Evolutionary conservation across 2,797 vertebrate genomes (phyloP), one percentile per base, ranked within the genome.

Genomic region (Uromys caudimaculatus): DNA sequence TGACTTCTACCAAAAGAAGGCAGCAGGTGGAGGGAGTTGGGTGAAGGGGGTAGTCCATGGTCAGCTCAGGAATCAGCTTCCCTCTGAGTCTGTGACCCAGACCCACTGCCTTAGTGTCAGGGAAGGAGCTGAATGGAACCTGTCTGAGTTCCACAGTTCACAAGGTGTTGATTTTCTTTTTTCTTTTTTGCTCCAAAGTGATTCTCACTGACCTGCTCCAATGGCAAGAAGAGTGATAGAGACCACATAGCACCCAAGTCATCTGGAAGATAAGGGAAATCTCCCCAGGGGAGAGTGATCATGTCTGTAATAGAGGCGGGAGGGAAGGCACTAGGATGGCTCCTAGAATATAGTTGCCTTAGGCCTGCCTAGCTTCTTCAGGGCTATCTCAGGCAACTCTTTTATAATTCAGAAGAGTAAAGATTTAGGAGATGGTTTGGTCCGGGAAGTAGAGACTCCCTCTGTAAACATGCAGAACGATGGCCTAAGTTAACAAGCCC

Each of bases 261-360:
- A 90, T 44, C 84, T 93, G 96, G 0, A 89, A 78, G 82, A 69
- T 41, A 94, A 84, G 52, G 84, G 91, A 60, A 54, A 23, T 87
- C 60, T 95, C 93, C 87, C 69, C 67, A 69, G 76, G 88, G 78
- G 88, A 97, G 44, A 79, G 71, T 71, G 81, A 84, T 96, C 95
- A 38, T 58, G 54, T 77, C 62, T 23, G 0, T 78, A 9, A 77
- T 0, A 94, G 91, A 93, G 89, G 81, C 86, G 94, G 89, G 71
- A 94, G 86, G 84, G 77, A 71, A 47, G 87, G 76, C 79, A n/a
- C 19, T 5, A 67, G 50, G 91, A 12, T 77, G 83, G 64, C 17
- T 95, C 79, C 56, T 56, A 62, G 87, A 62, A 73, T 58, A 44
- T n/a, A 35, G 5, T 85, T 44, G 87, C 12, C 5, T 27, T n/a